Conservation (phyloP, 1,140 invertebrate species). For the Pantala flavescens region DNA sequence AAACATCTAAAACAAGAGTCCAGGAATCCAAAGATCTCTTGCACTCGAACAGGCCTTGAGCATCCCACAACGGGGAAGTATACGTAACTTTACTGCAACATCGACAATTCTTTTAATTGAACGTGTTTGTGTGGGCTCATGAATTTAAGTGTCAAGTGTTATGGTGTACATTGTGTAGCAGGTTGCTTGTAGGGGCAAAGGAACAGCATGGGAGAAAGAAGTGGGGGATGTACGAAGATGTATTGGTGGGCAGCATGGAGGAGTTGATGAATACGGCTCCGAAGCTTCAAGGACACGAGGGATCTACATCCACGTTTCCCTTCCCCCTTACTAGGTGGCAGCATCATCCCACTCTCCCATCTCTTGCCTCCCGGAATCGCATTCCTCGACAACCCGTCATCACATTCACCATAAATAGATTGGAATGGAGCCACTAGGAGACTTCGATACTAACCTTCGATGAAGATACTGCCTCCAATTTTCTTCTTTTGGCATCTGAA, state of each 20-base stretch:
- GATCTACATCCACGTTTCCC: not conserved
- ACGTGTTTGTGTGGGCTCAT: no score
- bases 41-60: not conserved
- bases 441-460: constrained; percentile 60
- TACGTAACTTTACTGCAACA: no score
- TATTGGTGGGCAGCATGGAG: not conserved
- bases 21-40: not conserved
- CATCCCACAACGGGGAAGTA: no score
- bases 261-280: not conserved
- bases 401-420: constrained; percentile 3
- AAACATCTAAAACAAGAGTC: not conserved
- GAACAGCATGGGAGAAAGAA: no score
- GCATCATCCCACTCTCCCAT: not conserved
- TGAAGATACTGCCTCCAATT: constrained; percentile 53
- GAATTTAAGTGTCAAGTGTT: no score
- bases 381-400: not conserved
- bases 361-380: not conserved
- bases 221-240: not conserved
- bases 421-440: constrained; percentile 18
- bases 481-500: constrained; percentile 66
- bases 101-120: no score
- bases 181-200: no score
- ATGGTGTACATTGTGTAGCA: no score
- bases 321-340: not conserved
- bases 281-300: not conserved